Conservation (phyloP, 2,113 vertebrate species). For the Cacatua alba region DNA sequence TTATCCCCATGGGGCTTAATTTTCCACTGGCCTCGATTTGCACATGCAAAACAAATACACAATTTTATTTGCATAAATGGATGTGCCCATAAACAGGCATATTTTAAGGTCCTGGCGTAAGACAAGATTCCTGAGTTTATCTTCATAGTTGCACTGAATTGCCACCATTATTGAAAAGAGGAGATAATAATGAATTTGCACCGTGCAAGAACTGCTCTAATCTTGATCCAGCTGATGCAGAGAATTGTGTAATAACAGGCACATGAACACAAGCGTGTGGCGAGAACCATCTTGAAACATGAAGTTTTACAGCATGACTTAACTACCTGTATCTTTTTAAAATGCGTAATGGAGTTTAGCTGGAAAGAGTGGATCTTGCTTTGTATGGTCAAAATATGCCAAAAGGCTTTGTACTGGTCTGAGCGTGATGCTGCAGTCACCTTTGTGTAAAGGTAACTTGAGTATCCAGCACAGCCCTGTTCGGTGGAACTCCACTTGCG, state of each 20-base stretch:
- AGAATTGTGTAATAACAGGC: background rate
- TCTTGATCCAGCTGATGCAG: background rate
- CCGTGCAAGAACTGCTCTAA: background rate
- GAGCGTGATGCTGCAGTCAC: background rate
- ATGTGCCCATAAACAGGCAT: background rate
- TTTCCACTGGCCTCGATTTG: slow-evolving; percentile 35
- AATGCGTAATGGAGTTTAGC: background rate
- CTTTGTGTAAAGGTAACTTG: background rate
- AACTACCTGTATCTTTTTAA: background rate
- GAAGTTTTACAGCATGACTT: background rate
- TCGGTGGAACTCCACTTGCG: background rate
- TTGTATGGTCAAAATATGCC: background rate
- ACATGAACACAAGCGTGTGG: background rate
- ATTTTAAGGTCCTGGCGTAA: background rate
- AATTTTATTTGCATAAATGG: background rate
- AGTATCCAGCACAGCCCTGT: rapidly evolving
- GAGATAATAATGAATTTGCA: background rate
- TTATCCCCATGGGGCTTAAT: slow-evolving; percentile 15
- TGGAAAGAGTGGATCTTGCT: background rate
- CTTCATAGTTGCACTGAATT: background rate
- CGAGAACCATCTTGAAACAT: background rate
- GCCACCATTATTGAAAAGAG: background rate
- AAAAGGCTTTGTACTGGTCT: background rate
- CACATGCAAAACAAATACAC: background rate
- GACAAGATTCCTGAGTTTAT: background rate